Percentiles rank a stretch among this genome's conserved stretches.
Conservation (phyloP, 2,888 invertebrate species). For the Venusia cambrica region DNA sequence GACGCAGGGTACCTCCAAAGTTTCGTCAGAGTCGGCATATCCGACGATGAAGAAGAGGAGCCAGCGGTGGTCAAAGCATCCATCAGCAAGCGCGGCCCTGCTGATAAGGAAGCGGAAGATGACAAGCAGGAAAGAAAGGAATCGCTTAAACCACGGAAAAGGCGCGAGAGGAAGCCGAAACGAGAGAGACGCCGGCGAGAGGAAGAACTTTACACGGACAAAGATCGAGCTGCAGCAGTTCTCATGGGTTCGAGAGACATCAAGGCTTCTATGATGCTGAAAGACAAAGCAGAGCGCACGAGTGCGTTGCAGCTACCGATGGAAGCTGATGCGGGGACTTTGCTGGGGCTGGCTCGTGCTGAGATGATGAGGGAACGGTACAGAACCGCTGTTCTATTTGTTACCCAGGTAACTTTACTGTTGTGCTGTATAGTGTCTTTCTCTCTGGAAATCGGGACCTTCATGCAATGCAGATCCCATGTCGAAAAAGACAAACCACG, state of each 20-base stretch:
- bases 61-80: slow-evolving; percentile 57
- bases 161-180: slow-evolving; percentile 57
- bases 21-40: slow-evolving; percentile 86
- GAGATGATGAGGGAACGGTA: slow-evolving; percentile 89
- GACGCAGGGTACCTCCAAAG: slow-evolving; percentile 90
- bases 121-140: slow-evolving; percentile 61
- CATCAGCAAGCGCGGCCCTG: slow-evolving; percentile 67
- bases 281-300: slow-evolving; percentile 88
- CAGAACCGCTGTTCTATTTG: slow-evolving; percentile 86
- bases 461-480: too few relatives aligned
- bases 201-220: slow-evolving; percentile 93
- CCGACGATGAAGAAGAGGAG: slow-evolving; percentile 70
- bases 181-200: slow-evolving; percentile 62
- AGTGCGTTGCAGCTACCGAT: slow-evolving; percentile 87
- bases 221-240: slow-evolving; percentile 94
- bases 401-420: slow-evolving; percentile 87
- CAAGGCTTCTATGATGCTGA: slow-evolving; percentile 90
- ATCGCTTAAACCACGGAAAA: slow-evolving; percentile 57
- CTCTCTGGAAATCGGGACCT: too few relatives aligned
- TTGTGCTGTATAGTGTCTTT: too few relatives aligned
- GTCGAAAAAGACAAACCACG: too few relatives aligned
- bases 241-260: slow-evolving; percentile 93
- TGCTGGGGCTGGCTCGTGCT: slow-evolving; percentile 87
- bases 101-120: slow-evolving; percentile 52
- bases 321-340: slow-evolving; percentile 88